phyloP scores from a whole-genome alignment of 2,797 vertebrate genomes.

The Avahi laniger region DNA sequence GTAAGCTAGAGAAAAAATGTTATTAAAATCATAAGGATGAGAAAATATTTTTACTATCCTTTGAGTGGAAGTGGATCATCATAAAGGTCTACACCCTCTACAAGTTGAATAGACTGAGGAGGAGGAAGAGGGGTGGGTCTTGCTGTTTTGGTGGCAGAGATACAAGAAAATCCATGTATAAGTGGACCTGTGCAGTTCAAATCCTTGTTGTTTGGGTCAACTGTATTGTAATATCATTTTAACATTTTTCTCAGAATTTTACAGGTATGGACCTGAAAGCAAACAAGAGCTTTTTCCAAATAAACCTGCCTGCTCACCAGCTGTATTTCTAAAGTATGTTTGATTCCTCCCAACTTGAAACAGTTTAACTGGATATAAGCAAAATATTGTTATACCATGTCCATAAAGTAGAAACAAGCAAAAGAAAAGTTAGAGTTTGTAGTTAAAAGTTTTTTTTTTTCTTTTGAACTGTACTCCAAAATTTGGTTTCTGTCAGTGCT shows the following conservation, averaged over 20 bases:
- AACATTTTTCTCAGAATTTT: not conserved
- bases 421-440: not conserved
- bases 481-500: not conserved
- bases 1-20: not conserved
- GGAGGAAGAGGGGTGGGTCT: not conserved
- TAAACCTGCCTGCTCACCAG: not conserved
- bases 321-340: not conserved
- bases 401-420: not conserved
- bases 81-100: not conserved
- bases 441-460: not conserved
- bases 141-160: not conserved
- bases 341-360: not conserved
- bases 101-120: not conserved
- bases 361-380: not conserved
- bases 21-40: not conserved
- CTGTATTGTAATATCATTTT: not conserved
- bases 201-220: not conserved
- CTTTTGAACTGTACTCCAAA: not conserved
- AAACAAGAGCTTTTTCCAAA: conserved; percentile 18
- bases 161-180: not conserved
- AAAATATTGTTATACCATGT: not conserved
- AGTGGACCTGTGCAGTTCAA: not conserved
- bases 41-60: not conserved
- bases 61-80: not conserved
- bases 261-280: not conserved